phyloP scores from a whole-genome alignment of 1,140 invertebrate species.

The Tetramorium simillimum region DNA sequence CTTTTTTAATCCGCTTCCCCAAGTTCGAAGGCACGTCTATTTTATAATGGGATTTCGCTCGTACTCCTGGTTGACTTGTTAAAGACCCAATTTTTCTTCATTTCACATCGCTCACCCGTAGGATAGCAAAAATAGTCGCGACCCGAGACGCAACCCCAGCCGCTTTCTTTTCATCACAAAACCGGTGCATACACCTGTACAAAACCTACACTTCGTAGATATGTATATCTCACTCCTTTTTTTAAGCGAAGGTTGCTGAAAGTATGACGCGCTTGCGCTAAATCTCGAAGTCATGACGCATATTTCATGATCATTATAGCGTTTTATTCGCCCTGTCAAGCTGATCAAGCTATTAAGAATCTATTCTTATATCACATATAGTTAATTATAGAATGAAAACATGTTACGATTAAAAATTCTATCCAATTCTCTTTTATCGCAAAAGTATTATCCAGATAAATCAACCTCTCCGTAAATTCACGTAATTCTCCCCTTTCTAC shows the following conservation, averaged over 20 bases:
- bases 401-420: not conserved
- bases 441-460: not conserved
- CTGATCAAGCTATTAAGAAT: not conserved
- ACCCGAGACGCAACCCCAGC: not conserved
- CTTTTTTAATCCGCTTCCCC: not conserved
- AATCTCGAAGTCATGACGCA: constrained; percentile 9
- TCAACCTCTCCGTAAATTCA: not conserved
- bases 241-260: constrained; percentile 10
- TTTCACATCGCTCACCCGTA: not conserved
- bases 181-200: not conserved
- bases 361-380: constrained; percentile 1
- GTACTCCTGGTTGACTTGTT: not conserved
- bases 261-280: not conserved
- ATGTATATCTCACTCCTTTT: not conserved
- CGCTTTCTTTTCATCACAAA: constrained; percentile 21
- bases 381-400: not conserved
- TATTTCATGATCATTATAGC: constrained; percentile 7
- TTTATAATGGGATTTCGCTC: not conserved
- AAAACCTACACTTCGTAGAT: not conserved
- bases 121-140: not conserved
- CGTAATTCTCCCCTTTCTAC: not conserved
- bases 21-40: not conserved
- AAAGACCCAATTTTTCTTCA: constrained; percentile 5
- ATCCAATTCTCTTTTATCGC: not conserved
- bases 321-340: constrained; percentile 1